phyloP scores from a whole-genome alignment of 1,140 invertebrate genomes.

The Zaprionus kolodkinae region DNA sequence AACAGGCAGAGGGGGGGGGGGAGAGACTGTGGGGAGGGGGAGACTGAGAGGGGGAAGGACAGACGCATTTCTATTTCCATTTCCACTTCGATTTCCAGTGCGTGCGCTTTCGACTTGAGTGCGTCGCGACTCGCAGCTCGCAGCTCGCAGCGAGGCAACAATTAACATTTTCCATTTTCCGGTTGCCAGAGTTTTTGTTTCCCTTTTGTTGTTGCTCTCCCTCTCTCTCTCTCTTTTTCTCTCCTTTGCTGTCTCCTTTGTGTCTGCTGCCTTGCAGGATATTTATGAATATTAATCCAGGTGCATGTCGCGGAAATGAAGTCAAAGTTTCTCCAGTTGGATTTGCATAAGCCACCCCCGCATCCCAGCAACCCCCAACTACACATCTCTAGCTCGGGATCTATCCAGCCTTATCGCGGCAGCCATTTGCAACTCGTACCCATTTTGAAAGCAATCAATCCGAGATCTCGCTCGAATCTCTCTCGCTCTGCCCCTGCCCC shows the following conservation, averaged over 20 bases:
- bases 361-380: background rate
- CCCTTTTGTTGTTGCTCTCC: slow-evolving; percentile 28
- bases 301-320: slow-evolving; percentile 57
- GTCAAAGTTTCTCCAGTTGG: slow-evolving; percentile 28
- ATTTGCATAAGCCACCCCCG: slow-evolving; percentile 34
- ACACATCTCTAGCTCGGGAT: background rate
- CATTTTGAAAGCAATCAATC: slow-evolving; percentile 77
- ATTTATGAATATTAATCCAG: slow-evolving; percentile 79
- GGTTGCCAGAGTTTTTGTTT: slow-evolving; percentile 54
- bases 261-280: slow-evolving; percentile 44
- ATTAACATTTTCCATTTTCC: slow-evolving; percentile 81
- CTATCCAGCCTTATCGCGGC: slow-evolving; percentile 24
- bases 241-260: slow-evolving; percentile 38
- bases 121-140: slow-evolving; percentile 43
- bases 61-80: slow-evolving; percentile 51
- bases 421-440: slow-evolving; percentile 47
- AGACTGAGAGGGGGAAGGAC: slow-evolving; percentile 30
- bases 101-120: slow-evolving; percentile 73
- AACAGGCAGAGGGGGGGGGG: slow-evolving; percentile 25
- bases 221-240: background rate
- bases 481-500: too few relatives aligned
- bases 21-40: background rate
- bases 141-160: slow-evolving; percentile 51
- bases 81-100: slow-evolving; percentile 58
- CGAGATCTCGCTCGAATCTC: slow-evolving; percentile 37